Evolutionary conservation across 2,888 invertebrate genomes (phyloP).

Genomic region (Thalpophila matura): DNA sequence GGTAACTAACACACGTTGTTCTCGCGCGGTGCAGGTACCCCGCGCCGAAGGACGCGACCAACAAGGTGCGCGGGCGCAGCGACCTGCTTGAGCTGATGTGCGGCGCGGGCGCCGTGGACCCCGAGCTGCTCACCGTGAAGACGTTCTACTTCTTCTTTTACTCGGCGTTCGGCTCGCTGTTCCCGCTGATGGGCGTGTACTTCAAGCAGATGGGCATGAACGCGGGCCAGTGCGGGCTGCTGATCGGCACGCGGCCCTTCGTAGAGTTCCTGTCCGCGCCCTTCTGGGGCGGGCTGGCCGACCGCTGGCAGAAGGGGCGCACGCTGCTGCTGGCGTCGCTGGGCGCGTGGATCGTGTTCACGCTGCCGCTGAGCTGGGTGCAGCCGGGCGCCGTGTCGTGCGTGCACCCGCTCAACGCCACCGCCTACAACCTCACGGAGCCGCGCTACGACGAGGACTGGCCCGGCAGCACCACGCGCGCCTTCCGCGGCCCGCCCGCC

Average conservation of each 20-base stretch:
- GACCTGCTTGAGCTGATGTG: constrained; percentile 96
- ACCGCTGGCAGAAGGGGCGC: constrained; percentile 96
- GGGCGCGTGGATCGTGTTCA: constrained; percentile 99
- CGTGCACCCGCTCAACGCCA: constrained; percentile 90
- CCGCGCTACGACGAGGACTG: constrained; percentile 89
- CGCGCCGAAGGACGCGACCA: constrained; percentile 96
- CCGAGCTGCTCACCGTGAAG: constrained; percentile 98
- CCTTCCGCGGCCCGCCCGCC: constrained; percentile 76
- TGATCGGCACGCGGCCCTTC: constrained; percentile 99
- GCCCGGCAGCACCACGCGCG: constrained; percentile 67
- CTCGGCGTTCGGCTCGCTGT: constrained; percentile 99
- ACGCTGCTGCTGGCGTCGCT: constrained; percentile 97
- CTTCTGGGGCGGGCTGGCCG: constrained; percentile 99
- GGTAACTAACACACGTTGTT: no score
- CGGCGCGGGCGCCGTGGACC: constrained; percentile 95
- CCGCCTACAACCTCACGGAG: constrained; percentile 91
- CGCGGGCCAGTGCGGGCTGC: constrained; percentile 97
- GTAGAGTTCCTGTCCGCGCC: constrained; percentile 99
- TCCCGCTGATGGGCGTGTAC: constrained; percentile 99
- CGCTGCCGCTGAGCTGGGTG: constrained; percentile 98
- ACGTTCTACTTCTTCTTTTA: constrained; percentile 99
- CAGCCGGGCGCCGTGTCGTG: constrained; percentile 98
- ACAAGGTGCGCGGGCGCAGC: constrained; percentile 96
- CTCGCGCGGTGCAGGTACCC: constrained; percentile 95
- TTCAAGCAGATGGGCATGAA: constrained; percentile 99